phyloP scores from a whole-genome alignment of 2,797 vertebrate genomes.

The Myotis planiceps region DNA sequence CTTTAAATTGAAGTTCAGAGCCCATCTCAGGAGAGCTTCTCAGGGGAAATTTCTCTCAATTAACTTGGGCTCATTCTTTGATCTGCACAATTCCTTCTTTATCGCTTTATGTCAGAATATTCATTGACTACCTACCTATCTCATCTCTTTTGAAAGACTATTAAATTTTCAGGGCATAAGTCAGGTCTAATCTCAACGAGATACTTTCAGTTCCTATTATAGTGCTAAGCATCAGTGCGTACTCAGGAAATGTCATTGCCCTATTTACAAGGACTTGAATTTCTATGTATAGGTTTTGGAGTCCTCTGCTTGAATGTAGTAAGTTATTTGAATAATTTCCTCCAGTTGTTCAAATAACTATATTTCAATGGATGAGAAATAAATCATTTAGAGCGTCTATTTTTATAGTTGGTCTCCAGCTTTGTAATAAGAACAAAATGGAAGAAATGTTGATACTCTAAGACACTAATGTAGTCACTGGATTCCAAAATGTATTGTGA shows the following conservation, averaged over 20 bases:
- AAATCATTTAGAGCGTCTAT: slow-evolving; percentile 52
- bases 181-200: slow-evolving; percentile 53
- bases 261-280: slow-evolving; percentile 64
- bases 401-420: slow-evolving; percentile 72
- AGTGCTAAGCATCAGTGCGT: background rate
- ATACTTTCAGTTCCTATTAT: background rate
- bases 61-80: slow-evolving; percentile 66
- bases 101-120: slow-evolving; percentile 69
- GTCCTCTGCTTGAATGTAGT: slow-evolving; percentile 45
- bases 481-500: slow-evolving; percentile 71
- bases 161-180: slow-evolving; percentile 57
- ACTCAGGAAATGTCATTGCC: slow-evolving; percentile 49
- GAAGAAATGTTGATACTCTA: slow-evolving; percentile 73
- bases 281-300: slow-evolving; percentile 62
- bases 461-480: slow-evolving; percentile 80
- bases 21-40: slow-evolving; percentile 51
- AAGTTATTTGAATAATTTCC: slow-evolving; percentile 79
- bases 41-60: slow-evolving; percentile 74
- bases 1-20: slow-evolving; percentile 72
- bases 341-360: slow-evolving; percentile 67
- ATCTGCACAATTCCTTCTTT: slow-evolving; percentile 68
- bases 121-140: slow-evolving; percentile 43
- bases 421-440: slow-evolving; percentile 74
- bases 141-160: slow-evolving; percentile 59
- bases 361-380: slow-evolving; percentile 66